A percentile compares a stretch with the other conserved stretches of the same genome.
Evolutionary conservation across 2,797 vertebrate genomes (phyloP).

Genomic region (Acanthopagrus latus): DNA sequence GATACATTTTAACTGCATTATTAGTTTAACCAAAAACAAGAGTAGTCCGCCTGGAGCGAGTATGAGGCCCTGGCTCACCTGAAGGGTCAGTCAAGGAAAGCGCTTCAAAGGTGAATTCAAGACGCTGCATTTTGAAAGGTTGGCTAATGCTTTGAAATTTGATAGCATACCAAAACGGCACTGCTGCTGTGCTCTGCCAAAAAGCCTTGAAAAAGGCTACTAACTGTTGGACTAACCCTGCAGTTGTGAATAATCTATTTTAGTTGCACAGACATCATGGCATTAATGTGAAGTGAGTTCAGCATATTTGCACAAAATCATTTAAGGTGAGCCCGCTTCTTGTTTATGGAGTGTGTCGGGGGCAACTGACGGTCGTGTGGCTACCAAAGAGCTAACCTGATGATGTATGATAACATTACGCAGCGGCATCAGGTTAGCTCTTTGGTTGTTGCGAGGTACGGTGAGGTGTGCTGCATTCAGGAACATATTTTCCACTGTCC

Average conservation of each 20-base stretch:
- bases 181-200: slow-evolving; percentile 50
- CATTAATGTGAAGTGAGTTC: slow-evolving; percentile 7
- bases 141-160: slow-evolving; percentile 71
- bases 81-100: slow-evolving; percentile 40
- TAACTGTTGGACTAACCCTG: slow-evolving; percentile 1
- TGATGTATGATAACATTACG: not conserved
- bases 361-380: not conserved
- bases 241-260: slow-evolving; percentile 22
- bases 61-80: slow-evolving; percentile 27
- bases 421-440: slow-evolving; percentile 1
- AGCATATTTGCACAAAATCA: slow-evolving; percentile 32
- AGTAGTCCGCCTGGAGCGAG: not conserved
- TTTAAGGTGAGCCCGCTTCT: not conserved
- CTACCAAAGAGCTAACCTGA: too few relatives aligned
- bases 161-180: slow-evolving; percentile 56
- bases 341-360: not conserved
- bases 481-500: slow-evolving; percentile 76
- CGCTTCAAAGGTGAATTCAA: slow-evolving; percentile 55
- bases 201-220: slow-evolving; percentile 47
- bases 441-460: slow-evolving; percentile 17
- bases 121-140: slow-evolving; percentile 51
- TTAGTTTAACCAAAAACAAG: slow-evolving; percentile 54
- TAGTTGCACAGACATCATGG: not conserved
- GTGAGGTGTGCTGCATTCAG: slow-evolving; percentile 33
- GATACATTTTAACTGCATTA: slow-evolving; percentile 48